Base-by-base conservation (phyloP, 2,797 vertebrate species). In the Lagorchestes hirsutus region DNA sequence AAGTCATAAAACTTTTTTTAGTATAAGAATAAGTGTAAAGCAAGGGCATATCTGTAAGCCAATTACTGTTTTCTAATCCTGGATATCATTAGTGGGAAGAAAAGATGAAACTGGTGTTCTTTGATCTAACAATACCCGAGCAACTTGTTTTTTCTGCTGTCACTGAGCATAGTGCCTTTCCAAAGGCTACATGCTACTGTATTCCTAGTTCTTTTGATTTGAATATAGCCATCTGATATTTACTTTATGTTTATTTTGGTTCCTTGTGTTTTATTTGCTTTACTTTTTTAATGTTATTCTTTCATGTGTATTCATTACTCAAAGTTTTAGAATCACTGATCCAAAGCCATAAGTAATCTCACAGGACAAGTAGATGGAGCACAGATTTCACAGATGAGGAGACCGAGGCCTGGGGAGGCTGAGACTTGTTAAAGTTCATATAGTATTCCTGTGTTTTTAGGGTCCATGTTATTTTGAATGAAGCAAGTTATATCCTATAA, bases 1-100 rank as follows among this genome's bases (percentile, higher is more conserved):
- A 34, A 92, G 27, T 54, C 55, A 93, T 95, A 58, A 12, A 94
- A 58, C 52, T 13, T 52, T 74, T 91, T 29, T 1, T 58, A n/a
- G 8, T 74, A 92, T 93, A 96, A 94, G 93, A 96, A 91, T 97
- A 95, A 96, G 46, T 55, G 54, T 67, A 92, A 29, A 57, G 54
- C 46, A 92, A 96, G n/a, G 54, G 5, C 54, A 90, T 95, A 93
- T 94, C 96, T 55, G 14, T 22, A 62, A 93, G 31, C 29, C n/a
- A 91, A 92, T 59, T 57, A 9, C 91, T 90, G 93, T 96, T 96
- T 92, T 40, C 10, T 56, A 92, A 54, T 13, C 1, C 5, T 95
- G 50, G 57, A 93, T 34, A 92, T 62, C 22, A 74, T 92, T 56
- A 94, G 2, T 0, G 94, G 62, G 27, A 92, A 2, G 12, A 90